phyloP scores from a whole-genome alignment of 1,140 invertebrate species.

The Pseudomyrmex cubaensis region DNA sequence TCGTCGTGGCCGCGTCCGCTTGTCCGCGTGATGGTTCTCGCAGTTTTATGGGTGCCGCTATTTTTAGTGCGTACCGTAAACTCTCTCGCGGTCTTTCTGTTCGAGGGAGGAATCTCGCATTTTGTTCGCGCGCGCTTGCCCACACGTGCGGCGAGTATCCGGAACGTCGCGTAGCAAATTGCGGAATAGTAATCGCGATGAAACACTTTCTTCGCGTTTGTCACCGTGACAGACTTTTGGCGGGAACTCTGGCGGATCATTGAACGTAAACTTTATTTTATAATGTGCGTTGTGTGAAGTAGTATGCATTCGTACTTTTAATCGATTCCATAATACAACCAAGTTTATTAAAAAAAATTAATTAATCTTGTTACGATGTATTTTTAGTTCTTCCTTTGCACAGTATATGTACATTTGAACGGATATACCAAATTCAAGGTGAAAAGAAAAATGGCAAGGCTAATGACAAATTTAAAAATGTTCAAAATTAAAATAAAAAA shows the following conservation, averaged over 20 bases:
- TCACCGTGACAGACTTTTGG: not conserved
- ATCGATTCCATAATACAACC: not conserved
- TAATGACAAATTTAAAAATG: not conserved
- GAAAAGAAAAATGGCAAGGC: not conserved
- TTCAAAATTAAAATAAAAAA: not conserved
- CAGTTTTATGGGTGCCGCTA: slow-evolving; percentile 75
- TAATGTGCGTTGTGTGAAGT: not conserved
- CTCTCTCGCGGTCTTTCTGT: slow-evolving; percentile 40
- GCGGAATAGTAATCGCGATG: slow-evolving; percentile 3
- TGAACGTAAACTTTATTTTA: not conserved
- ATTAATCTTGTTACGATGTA: not conserved
- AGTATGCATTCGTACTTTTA: not conserved
- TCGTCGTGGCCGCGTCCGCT: slow-evolving; percentile 38
- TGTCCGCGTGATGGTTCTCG: slow-evolving; percentile 61
- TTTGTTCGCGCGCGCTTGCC: slow-evolving; percentile 36
- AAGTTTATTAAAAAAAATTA: not conserved
- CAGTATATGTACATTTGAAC: not conserved
- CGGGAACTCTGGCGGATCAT: not conserved
- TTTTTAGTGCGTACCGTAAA: slow-evolving; percentile 75
- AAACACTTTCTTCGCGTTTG: not conserved
- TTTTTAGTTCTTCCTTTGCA: too few relatives aligned
- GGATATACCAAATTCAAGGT: slow-evolving; percentile 3
- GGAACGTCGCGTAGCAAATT: not conserved
- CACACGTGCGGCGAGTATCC: slow-evolving; percentile 41
- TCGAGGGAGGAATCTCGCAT: slow-evolving; percentile 58